Evolutionary conservation across 2,888 invertebrate species (phyloP).

Genomic region (Anarsia innoxiella): DNA sequence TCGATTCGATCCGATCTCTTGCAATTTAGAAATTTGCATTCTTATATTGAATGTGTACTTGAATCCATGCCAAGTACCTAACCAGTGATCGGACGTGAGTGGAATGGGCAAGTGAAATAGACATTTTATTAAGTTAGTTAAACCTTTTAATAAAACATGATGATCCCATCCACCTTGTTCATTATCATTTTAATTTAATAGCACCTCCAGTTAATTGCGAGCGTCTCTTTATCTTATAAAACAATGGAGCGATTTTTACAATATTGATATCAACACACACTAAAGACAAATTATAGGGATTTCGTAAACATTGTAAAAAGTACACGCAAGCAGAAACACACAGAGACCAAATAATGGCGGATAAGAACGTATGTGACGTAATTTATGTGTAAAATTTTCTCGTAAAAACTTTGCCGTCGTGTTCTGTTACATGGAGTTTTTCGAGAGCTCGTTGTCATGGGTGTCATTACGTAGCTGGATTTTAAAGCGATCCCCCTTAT

Average conservation of each 20-base stretch:
- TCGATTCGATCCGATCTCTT: constrained; percentile 6
- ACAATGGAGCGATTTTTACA: no score
- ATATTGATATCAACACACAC: constrained; percentile 17
- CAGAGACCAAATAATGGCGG: constrained; percentile 58
- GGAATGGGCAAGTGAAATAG: no score
- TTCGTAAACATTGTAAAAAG: constrained; percentile 53
- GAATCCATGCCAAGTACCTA: constrained; percentile 5
- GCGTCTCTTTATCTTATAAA: no score
- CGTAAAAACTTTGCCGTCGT: constrained; percentile 49
- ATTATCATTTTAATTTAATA: no score
- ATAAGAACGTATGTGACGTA: constrained; percentile 60
- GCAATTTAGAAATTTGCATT: constrained; percentile 9
- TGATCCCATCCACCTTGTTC: no score
- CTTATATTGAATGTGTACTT: constrained; percentile 5
- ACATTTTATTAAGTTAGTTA: no score
- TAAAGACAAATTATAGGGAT: constrained; percentile 47
- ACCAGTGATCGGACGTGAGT: constrained; percentile 6
- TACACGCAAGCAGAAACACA: constrained; percentile 47
- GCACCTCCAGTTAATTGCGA: no score
- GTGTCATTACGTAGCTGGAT: constrained; percentile 45
- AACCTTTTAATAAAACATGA: no score
- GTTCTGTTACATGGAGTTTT: constrained; percentile 40
- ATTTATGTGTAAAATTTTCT: constrained; percentile 64
- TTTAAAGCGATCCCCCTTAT: constrained; percentile 48
- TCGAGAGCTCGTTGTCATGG: constrained; percentile 37